Percentiles rank a stretch among this genome's conserved stretches.
phyloP scores from a whole-genome alignment of 2,113 vertebrate species.

The Saiga tatarica region DNA sequence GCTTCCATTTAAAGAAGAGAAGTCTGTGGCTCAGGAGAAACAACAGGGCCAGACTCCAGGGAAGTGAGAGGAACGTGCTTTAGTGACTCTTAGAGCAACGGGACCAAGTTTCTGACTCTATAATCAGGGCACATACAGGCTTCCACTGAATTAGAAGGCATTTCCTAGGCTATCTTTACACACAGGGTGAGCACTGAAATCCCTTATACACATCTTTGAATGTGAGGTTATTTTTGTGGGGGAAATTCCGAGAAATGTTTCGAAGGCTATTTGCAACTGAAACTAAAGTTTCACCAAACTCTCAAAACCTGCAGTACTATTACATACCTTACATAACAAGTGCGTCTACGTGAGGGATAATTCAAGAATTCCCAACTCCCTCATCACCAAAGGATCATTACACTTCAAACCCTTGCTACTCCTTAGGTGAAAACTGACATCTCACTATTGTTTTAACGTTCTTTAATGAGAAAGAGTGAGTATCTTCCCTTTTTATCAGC shows the following conservation, averaged over 20 bases:
- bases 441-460: background rate
- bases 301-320: background rate
- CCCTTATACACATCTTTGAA: background rate
- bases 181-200: background rate
- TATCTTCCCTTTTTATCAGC: background rate
- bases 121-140: slow-evolving; percentile 18
- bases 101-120: slow-evolving; percentile 61
- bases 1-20: background rate
- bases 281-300: background rate
- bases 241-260: background rate
- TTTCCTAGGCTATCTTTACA: slow-evolving; percentile 59
- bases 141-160: slow-evolving; percentile 42
- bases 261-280: background rate
- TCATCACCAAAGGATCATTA: background rate
- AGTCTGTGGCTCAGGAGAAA: slow-evolving; percentile 49
- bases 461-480: background rate
- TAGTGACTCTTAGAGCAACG: slow-evolving; percentile 55
- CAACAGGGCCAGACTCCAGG: background rate
- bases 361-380: background rate
- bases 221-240: background rate
- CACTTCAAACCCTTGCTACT: background rate
- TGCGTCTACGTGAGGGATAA: background rate
- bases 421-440: background rate
- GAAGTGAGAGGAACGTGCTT: slow-evolving; percentile 37
- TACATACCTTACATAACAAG: background rate